These are phyloP conservation scores for Oenanthe melanoleuca DNA, from an alignment of 2,113 vertebrate genomes.

Conservation along the genomic window DNA sequence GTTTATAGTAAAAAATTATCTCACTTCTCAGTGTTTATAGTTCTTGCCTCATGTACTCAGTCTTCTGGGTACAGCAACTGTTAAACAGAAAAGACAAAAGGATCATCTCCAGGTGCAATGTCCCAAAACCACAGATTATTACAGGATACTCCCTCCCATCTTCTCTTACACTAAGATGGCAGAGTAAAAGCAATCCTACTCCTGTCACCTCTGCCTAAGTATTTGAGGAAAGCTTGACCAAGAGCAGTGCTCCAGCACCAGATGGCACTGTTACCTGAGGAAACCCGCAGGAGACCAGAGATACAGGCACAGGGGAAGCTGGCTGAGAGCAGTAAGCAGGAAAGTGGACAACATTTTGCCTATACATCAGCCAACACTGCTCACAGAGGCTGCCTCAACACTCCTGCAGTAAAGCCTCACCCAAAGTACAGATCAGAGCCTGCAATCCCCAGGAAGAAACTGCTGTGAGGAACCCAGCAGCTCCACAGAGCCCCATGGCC, in stretches of 20 bases:
- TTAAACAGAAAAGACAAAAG: neutral
- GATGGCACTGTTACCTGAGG: conserved; percentile 63
- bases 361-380: neutral
- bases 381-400: accelerated
- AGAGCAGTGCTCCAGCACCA: conserved; percentile 33
- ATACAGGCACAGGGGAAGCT: neutral
- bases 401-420: neutral
- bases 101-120: neutral
- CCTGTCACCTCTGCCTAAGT: neutral
- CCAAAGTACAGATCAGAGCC: neutral
- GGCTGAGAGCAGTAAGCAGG: neutral
- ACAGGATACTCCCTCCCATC: neutral
- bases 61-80: neutral
- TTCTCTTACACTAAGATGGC: neutral
- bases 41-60: neutral
- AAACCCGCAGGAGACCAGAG: neutral
- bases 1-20: neutral
- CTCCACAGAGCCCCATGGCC: neutral
- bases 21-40: neutral
- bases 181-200: neutral
- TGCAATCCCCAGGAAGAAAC: neutral
- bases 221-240: neutral
- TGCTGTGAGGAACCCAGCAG: neutral
- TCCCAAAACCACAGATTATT: neutral
- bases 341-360: neutral